Evolutionary conservation across 2,888 invertebrate genomes (phyloP).

Genomic region (Lasius fuliginosus): DNA sequence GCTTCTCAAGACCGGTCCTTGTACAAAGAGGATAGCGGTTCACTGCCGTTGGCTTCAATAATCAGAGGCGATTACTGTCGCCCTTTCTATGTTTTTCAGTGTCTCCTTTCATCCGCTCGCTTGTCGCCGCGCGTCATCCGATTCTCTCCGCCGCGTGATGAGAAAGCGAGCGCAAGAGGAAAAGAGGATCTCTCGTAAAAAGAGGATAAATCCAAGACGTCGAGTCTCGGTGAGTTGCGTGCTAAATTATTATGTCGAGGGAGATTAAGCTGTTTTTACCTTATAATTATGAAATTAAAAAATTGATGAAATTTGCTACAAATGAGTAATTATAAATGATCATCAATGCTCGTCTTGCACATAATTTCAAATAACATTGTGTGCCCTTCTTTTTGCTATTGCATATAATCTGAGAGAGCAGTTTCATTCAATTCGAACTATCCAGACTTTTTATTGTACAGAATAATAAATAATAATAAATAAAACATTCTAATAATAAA

Average conservation of each 20-base stretch:
- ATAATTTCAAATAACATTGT: not conserved
- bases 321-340: constrained; percentile 8
- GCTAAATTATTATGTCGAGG: constrained; percentile 30
- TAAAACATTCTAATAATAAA: not conserved
- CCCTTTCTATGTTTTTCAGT: constrained; percentile 71
- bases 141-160: constrained; percentile 56
- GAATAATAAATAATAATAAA: not conserved
- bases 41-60: constrained; percentile 73
- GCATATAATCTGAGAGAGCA: not conserved
- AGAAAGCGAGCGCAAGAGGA: constrained; percentile 28
- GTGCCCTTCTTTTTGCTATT: not conserved
- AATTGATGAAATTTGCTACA: constrained; percentile 11
- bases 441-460: not conserved
- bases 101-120: constrained; percentile 59
- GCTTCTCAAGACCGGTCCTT: constrained; percentile 36
- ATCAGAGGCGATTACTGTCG: constrained; percentile 81
- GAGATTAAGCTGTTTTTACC: constrained; percentile 29
- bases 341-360: not conserved
- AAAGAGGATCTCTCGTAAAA: constrained; percentile 41
- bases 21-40: constrained; percentile 35
- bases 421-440: not conserved
- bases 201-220: constrained; percentile 44
- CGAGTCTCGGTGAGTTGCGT: constrained; percentile 40
- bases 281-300: constrained; percentile 1
- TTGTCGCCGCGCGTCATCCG: constrained; percentile 54